Conservation (phyloP, 2,113 vertebrate species). For the Tachysurus fulvidraco region DNA sequence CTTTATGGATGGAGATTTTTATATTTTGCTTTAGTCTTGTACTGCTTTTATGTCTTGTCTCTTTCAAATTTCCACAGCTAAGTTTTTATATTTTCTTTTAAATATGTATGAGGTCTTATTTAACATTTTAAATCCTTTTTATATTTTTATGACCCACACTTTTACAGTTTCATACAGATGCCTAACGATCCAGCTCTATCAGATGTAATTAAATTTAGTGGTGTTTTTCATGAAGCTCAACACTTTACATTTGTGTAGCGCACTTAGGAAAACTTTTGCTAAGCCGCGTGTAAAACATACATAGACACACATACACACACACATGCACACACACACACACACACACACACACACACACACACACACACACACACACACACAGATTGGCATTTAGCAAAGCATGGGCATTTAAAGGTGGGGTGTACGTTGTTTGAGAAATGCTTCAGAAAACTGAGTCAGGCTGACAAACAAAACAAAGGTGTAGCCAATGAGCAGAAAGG, state of each 20-base stretch:
- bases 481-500: no score
- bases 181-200: not conserved
- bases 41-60: not conserved
- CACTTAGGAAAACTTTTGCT: not conserved
- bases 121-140: slow-evolving; percentile 10
- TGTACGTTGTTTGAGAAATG: no score
- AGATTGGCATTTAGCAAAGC: not conserved
- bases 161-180: not conserved
- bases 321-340: not conserved
- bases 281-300: not conserved
- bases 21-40: not conserved
- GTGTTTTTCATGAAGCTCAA: not conserved
- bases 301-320: no score
- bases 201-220: not conserved
- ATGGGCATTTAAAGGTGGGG: no score
- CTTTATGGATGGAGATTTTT: not conserved
- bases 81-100: not conserved
- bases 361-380: not conserved
- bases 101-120: slow-evolving; percentile 7
- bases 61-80: not conserved
- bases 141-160: not conserved
- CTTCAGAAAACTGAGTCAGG: no score
- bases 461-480: no score
- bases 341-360: no score
- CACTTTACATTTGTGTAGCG: not conserved